phyloP scores from a whole-genome alignment of 2,113 vertebrate genomes.

The Bothrops jararaca region DNA sequence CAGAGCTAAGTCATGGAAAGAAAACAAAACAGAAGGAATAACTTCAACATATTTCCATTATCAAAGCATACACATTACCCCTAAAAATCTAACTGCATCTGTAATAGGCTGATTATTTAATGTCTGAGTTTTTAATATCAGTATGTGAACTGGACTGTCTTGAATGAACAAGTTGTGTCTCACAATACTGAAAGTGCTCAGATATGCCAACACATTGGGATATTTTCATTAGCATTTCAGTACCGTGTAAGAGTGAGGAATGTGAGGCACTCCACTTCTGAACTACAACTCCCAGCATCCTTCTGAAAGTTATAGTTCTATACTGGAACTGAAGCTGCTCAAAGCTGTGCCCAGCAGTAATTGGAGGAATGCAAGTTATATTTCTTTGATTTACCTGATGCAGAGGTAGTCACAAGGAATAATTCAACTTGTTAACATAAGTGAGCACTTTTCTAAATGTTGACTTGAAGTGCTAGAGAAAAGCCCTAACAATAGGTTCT shows the following conservation, averaged over 20 bases:
- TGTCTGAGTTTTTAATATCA: background rate
- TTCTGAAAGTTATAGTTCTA: background rate
- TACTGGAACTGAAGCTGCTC: background rate
- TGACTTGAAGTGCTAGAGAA: background rate
- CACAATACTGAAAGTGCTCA: background rate
- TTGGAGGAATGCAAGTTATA: background rate
- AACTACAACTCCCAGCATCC: background rate
- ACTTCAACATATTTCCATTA: background rate
- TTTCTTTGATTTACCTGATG: background rate
- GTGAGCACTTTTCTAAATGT: background rate
- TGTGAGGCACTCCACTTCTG: background rate
- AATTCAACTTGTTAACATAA: background rate
- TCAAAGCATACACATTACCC: background rate
- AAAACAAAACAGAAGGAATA: background rate
- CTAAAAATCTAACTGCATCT: background rate
- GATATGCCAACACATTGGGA: background rate
- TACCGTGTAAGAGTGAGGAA: background rate
- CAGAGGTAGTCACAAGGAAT: background rate
- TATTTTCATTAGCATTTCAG: background rate
- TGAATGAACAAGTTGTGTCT: background rate
- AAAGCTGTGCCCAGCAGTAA: background rate
- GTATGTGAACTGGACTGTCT: background rate
- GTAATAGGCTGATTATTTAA: background rate
- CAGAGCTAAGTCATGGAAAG: fast-evolving
- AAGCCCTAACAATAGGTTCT: background rate